Evolutionary conservation across 2,113 vertebrate genomes (phyloP).

Genomic region (Perccottus glenii): DNA sequence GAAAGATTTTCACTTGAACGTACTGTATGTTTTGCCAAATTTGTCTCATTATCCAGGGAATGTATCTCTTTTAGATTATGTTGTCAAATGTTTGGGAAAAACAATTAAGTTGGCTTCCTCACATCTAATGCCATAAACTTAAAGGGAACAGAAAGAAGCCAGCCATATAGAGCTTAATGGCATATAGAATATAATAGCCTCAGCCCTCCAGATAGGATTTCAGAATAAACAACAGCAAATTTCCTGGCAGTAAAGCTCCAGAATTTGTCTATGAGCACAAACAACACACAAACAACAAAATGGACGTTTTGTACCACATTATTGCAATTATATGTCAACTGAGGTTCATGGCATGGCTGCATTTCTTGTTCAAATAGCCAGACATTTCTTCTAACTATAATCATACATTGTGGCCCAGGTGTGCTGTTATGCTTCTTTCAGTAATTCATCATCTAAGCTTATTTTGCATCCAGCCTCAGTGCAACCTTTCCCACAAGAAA

Average conservation of each 20-base stretch:
- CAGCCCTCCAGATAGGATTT: background rate
- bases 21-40: too few species aligned
- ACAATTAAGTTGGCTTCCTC: background rate
- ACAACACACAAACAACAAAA: background rate
- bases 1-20: too few species aligned
- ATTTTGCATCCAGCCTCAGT: background rate
- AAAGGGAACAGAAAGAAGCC: conserved; percentile 6
- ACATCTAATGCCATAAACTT: conserved; percentile 19
- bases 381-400: background rate
- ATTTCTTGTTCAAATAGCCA: background rate
- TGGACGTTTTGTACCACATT: too few species aligned
- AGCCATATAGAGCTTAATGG: conserved; percentile 18
- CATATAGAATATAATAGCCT: conserved; percentile 5
- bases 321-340: background rate
- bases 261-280: background rate
- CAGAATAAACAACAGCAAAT: conserved; percentile 1
- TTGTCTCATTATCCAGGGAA: too few species aligned
- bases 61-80: too few species aligned
- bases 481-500: background rate
- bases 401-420: background rate
- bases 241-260: background rate
- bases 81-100: too few species aligned
- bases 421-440: background rate
- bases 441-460: background rate
- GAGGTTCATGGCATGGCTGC: background rate